A percentile compares a stretch with the other conserved stretches of the same genome.
Evolutionary conservation across 1,140 invertebrate species (phyloP).

Genomic region (Drosophila quadrilineata): DNA sequence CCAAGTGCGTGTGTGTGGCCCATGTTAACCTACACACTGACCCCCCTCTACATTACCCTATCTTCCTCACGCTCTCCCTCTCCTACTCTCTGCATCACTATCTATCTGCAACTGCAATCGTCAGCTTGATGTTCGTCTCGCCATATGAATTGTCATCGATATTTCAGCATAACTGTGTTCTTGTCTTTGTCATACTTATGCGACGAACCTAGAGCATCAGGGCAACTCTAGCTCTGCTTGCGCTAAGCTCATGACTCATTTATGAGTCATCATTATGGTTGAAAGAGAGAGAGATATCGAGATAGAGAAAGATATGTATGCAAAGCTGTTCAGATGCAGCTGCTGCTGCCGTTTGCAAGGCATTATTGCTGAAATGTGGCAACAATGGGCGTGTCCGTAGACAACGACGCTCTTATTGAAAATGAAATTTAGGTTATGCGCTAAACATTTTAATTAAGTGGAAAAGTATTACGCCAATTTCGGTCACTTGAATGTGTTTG

Average conservation of each 20-base stretch:
- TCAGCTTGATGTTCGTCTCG: slow-evolving; percentile 23
- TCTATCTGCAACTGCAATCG: slow-evolving; percentile 21
- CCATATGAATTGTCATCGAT: slow-evolving; percentile 65
- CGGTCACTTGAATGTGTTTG: slow-evolving; percentile 47
- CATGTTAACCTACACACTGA: slow-evolving; percentile 12
- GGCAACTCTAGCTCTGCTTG: background rate
- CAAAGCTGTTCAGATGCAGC: background rate
- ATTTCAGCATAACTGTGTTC: slow-evolving; percentile 47
- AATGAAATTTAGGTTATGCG: slow-evolving; percentile 75
- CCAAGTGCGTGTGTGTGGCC: slow-evolving; percentile 58
- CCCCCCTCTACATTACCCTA: background rate
- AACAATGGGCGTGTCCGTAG: background rate
- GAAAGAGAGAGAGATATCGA: background rate
- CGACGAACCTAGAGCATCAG: slow-evolving; percentile 9
- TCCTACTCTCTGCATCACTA: background rate
- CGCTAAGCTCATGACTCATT: slow-evolving; percentile 27
- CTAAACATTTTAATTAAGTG: slow-evolving; percentile 78
- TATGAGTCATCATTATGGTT: slow-evolving; percentile 25
- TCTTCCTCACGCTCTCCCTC: background rate
- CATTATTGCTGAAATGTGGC: background rate
- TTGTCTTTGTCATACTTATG: background rate
- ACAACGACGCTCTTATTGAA: slow-evolving; percentile 35
- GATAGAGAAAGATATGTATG: no score
- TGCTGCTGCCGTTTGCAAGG: slow-evolving; percentile 3
- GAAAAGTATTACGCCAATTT: slow-evolving; percentile 78